Percentiles rank a stretch among this genome's conserved stretches.
phyloP scores from a whole-genome alignment of 2,888 invertebrate species.

The Lepetodrilus schrolli region DNA sequence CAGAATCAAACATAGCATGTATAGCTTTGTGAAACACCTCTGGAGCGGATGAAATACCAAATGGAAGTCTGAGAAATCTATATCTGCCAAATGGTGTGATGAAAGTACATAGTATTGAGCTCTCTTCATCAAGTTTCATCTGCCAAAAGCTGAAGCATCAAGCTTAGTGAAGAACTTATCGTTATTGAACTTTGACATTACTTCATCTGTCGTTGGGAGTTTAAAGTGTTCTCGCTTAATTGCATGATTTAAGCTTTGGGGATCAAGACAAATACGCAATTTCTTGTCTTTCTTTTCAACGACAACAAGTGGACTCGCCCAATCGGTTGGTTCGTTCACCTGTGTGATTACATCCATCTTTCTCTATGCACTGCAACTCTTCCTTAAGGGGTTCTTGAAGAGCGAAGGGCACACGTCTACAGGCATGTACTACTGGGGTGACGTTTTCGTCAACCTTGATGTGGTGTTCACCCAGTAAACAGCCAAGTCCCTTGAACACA shows the following conservation, averaged over 20 bases:
- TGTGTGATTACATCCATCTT: conserved; percentile 22
- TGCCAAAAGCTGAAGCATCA: conserved; percentile 48
- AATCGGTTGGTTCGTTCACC: conserved; percentile 33
- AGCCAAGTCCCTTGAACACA: conserved; percentile 42
- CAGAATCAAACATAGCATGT: conserved; percentile 9
- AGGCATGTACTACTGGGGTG: conserved; percentile 38
- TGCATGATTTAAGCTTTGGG: conserved; percentile 38
- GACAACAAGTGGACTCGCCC: conserved; percentile 29
- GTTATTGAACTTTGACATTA: conserved; percentile 36
- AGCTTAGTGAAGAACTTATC: conserved; percentile 43
- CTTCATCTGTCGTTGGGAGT: conserved; percentile 34
- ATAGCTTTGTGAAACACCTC: conserved; percentile 26
- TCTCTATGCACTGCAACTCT: conserved; percentile 34
- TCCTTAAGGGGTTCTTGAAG: conserved; percentile 34
- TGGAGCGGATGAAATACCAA: conserved; percentile 30
- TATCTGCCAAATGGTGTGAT: conserved; percentile 42
- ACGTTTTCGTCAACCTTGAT: conserved; percentile 32
- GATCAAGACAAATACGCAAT: conserved; percentile 35
- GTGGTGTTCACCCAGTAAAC: conserved; percentile 37
- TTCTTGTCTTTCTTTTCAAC: conserved; percentile 21
- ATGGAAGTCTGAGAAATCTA: conserved; percentile 33
- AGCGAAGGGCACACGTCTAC: conserved; percentile 39
- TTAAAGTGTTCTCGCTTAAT: conserved; percentile 41
- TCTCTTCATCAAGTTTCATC: conserved; percentile 39
- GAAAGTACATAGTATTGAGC: conserved; percentile 40